Evolutionary conservation across 1,140 invertebrate genomes (phyloP), one percentile per base, ranked within the genome.

Genomic region (Campoletis sonorensis): DNA sequence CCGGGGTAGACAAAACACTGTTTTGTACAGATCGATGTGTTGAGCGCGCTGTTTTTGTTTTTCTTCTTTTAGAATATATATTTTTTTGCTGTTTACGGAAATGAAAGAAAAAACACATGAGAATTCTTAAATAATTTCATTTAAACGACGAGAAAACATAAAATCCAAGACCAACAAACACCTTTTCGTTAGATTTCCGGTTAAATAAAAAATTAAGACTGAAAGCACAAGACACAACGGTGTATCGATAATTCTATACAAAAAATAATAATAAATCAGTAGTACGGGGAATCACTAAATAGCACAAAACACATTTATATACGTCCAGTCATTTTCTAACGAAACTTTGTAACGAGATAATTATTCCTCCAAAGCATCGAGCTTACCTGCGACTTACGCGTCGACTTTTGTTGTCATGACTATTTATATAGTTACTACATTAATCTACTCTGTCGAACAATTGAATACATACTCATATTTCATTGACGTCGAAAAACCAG

Each of bases 291-390:
- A 67, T 27, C 61, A 45, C 40, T 45, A 45, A 58, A n/a, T 5
- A 58, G 54, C 18, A 58, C 21, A 67, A 49, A 73, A 45, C 40
- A 51, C n/a, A 1, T 1, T n/a, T 4, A 23, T 7, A 51, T 26
- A 73, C 71, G 71, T 73, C 71, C 71, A 73, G 71, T 49, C 71
- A 73, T 23, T 49, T 71, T 73, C 51, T 73, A 71, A 71, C 68
- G 33, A 23, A 73, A 49, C 40, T 73, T 73, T 49, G 23, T 73
- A 68, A 26, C 15, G 23, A 71, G 61, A 79, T 16, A 11, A 67
- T 45, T 33, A 45, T 49, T 7, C 33, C 5, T 68, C 21, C 67
- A 33, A 13, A 68, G 21, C 27, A 79, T 79, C 78, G 40, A 70
- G 45, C 45, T 64, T 23, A 45, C n/a, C 70, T 67, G n/a, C 23